These are phyloP conservation scores for Penelope pileata DNA, from an alignment of 2,113 vertebrate species.

Conservation along the genomic window DNA sequence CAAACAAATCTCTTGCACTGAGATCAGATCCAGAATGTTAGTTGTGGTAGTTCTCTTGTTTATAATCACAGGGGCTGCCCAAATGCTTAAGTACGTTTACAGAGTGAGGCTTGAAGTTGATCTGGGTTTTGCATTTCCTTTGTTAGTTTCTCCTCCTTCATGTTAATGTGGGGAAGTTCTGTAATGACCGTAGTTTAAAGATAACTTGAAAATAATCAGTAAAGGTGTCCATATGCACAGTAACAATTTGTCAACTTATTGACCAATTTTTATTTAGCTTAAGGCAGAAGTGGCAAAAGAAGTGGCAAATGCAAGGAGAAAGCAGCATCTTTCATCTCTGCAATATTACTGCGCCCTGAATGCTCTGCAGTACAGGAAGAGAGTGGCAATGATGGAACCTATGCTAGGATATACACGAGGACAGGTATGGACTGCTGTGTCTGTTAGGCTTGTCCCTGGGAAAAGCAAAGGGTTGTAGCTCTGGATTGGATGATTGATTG, in stretches of 20 bases:
- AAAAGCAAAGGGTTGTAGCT: not conserved
- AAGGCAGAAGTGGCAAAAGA: constrained; percentile 90
- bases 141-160: not conserved
- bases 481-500: not conserved
- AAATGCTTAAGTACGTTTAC: not conserved
- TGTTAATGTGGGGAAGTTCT: not conserved
- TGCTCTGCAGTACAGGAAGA: constrained; percentile 93
- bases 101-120: not conserved
- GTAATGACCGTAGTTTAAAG: not conserved
- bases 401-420: constrained; percentile 92
- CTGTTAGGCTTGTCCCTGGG: not conserved
- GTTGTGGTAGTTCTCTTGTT: not conserved
- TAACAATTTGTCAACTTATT: not conserved
- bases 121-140: not conserved
- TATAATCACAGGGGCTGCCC: not conserved
- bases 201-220: not conserved
- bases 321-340: constrained; percentile 93
- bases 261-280: constrained; percentile 72
- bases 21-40: not conserved
- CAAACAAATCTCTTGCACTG: not conserved
- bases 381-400: constrained; percentile 92
- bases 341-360: constrained; percentile 98
- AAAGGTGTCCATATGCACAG: not conserved
- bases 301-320: constrained; percentile 90
- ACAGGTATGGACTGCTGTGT: constrained; percentile 79